Evolutionary conservation across 2,888 invertebrate species (phyloP), one percentile per base, ranked within the genome.

Genomic region (Polyommatus iphigenia): DNA sequence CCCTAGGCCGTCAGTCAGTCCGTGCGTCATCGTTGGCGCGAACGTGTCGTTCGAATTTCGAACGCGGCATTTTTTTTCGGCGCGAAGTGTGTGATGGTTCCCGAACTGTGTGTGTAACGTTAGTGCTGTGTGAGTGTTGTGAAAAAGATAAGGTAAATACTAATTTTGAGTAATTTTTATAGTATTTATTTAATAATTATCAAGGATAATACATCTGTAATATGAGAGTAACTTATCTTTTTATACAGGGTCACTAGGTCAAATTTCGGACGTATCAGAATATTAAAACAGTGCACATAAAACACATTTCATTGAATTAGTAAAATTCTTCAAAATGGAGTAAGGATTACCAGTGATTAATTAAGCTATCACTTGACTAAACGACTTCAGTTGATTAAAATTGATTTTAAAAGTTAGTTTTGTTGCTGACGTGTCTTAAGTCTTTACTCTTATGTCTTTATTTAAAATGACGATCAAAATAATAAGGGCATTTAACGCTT

Each of bases 81-180:
- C 77, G 77, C 57, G 77, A 73, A 78, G 77, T 78, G 77, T 41
- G 73, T 78, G 77, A 20, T 46, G 46, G 46, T 73, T n/a, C 20
- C 5, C 20, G 41, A 20, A 73, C 24, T 67, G 29, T 67, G 67
- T 67, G 29, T 67, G 67, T 29, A 29, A 67, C 67, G 67, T 4
- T 29, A 29, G 67, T 67, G 67, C 29, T 32, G 29, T 67, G 29
- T 67, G 15, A 67, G 67, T 67, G 67, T 13, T 24, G 67, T 67
- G 29, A 24, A 15, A 29, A 67, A 67, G 4, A 20, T 2, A 20
- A 29, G 67, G 67, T 67, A 67, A 67, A 67, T 67, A 67, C 13
- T 13, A 62, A 62, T 10, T 62, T 15, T 18, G 4, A 4, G 18
- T 54, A 54, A 5, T 18, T 15, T n/a, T 0, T 24, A 4, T 20